Percentiles rank a stretch among this genome's conserved stretches.
Evolutionary conservation across 2,113 vertebrate genomes (phyloP).

Genomic region (Sceloporus tristichus): DNA sequence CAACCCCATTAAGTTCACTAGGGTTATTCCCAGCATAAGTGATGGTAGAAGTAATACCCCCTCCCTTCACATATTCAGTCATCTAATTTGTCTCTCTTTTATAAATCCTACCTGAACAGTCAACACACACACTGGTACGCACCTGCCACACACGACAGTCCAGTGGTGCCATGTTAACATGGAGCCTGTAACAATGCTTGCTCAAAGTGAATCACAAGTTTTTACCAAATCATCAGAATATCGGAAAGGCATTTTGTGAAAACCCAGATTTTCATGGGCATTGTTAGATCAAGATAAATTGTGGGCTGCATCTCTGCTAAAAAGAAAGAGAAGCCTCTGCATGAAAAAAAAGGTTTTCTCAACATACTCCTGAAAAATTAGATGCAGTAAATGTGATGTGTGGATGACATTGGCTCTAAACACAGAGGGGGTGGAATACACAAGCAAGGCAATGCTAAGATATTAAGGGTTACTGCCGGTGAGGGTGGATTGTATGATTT

Average conservation of each 20-base stretch:
- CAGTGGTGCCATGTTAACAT: background rate
- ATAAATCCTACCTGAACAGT: background rate
- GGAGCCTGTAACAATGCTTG: background rate
- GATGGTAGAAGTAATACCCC: too few species aligned
- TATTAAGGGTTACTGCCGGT: constrained; percentile 6
- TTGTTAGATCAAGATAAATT: constrained; percentile 7
- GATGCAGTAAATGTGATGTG: background rate
- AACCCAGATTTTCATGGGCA: constrained; percentile 39
- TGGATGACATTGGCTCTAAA: constrained; percentile 31
- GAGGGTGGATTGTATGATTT: constrained; percentile 24
- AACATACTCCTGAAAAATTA: constrained; percentile 25
- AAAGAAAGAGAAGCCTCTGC: background rate
- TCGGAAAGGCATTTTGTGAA: constrained; percentile 31
- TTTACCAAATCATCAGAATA: background rate
- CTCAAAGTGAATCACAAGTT: constrained; percentile 8
- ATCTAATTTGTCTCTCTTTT: background rate
- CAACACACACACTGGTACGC: background rate
- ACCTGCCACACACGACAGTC: background rate
- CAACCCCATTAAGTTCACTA: too few species aligned
- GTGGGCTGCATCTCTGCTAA: background rate
- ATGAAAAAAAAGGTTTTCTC: background rate
- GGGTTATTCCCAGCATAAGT: too few species aligned
- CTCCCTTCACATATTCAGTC: background rate
- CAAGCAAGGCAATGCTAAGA: constrained; percentile 3
- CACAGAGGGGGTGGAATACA: background rate